A percentile compares a stretch with the other conserved stretches of the same genome.
These are phyloP conservation scores for Atherix ibis DNA, from an alignment of 2,888 invertebrate species.

Conservation along the genomic window DNA sequence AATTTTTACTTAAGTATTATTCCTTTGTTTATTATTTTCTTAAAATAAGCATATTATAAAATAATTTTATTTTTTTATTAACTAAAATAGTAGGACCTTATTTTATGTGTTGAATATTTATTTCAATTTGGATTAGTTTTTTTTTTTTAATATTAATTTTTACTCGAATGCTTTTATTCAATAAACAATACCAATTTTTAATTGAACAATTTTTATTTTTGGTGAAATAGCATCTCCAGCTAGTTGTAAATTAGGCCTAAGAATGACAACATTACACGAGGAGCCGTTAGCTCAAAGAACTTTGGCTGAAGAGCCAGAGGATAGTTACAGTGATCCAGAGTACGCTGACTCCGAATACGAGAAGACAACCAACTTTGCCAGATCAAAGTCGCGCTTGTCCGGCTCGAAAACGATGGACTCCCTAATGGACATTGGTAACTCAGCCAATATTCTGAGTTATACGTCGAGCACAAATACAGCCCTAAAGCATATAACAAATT, in stretches of 20 bases:
- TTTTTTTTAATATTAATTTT: conserved; percentile 8
- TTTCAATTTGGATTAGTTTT: conserved; percentile 11
- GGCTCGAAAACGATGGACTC: conserved; percentile 79
- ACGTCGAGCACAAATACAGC: conserved; percentile 18
- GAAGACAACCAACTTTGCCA: conserved; percentile 23
- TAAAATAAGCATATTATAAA: conserved; percentile 9
- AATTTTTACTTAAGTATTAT: neutral
- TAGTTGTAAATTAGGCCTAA: conserved; percentile 64
- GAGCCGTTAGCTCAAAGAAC: conserved; percentile 46
- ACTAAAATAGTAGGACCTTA: neutral
- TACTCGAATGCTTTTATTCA: too few relatives aligned
- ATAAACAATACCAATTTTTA: conserved; percentile 1
- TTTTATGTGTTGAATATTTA: neutral
- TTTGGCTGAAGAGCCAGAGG: conserved; percentile 32
- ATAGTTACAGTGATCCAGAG: conserved; percentile 33
- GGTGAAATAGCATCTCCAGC: conserved; percentile 56
- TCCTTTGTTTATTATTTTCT: conserved; percentile 12
- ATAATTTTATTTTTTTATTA: neutral
- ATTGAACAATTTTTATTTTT: conserved; percentile 8
- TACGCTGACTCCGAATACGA: conserved; percentile 31
- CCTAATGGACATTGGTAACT: conserved; percentile 51
- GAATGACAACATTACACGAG: conserved; percentile 87
- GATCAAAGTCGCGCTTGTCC: conserved; percentile 36
- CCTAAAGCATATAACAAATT: conserved; percentile 30
- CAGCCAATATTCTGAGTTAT: conserved; percentile 22